Conservation (phyloP, 2,888 invertebrate genomes). For the Salticus scenicus region DNA sequence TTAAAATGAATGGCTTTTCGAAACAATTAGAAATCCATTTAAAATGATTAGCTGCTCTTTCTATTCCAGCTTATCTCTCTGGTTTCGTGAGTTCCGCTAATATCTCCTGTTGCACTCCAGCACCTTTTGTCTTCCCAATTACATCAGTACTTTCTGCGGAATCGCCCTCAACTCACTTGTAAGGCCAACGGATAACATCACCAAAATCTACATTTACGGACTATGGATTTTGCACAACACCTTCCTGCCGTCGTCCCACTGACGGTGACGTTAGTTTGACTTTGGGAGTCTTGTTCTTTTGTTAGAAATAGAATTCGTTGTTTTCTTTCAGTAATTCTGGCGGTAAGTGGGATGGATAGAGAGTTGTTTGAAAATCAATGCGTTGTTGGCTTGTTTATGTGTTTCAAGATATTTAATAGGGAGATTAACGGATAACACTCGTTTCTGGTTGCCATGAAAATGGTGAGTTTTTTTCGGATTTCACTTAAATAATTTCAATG, state of each 20-base stretch:
- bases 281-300: neutral
- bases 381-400: no score
- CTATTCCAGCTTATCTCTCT: no score
- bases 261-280: neutral
- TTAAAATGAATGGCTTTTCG: no score
- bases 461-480: no score
- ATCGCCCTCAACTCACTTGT: neutral
- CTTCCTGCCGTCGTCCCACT: neutral
- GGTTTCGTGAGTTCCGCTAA: no score
- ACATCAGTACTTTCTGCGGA: neutral
- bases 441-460: no score
- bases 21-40: no score
- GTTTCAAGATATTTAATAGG: no score
- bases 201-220: neutral
- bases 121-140: neutral
- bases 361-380: neutral
- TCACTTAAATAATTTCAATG: no score
- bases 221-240: neutral
- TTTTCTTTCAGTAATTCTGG: neutral
- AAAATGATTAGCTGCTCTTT: no score
- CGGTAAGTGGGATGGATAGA: neutral
- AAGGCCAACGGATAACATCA: slow-evolving; percentile 1
- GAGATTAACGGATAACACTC: no score
- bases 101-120: no score
- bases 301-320: neutral